Evolutionary conservation across 1,140 invertebrate species (phyloP).

Genomic region (Wasmannia auropunctata): DNA sequence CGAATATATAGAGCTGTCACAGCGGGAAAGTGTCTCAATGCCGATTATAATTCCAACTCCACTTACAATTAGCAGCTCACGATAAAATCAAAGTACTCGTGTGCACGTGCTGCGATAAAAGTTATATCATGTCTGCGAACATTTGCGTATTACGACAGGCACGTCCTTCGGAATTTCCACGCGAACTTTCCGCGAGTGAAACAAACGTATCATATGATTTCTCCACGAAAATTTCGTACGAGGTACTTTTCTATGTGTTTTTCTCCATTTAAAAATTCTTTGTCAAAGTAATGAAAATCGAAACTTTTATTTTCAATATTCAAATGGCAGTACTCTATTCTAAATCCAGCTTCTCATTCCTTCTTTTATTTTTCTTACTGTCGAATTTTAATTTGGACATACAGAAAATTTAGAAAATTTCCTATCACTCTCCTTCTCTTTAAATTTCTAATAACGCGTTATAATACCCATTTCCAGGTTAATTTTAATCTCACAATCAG

Average conservation of each 20-base stretch:
- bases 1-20: neutral
- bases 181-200: neutral
- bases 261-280: neutral
- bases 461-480: no score
- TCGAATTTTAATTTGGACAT: neutral
- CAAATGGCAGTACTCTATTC: neutral
- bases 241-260: neutral
- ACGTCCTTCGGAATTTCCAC: slow-evolving; percentile 21
- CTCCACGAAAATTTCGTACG: neutral
- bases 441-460: neutral
- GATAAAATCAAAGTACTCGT: slow-evolving; percentile 11
- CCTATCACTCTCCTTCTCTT: neutral
- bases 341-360: neutral
- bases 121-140: slow-evolving; percentile 7
- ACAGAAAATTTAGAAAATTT: slow-evolving; percentile 21
- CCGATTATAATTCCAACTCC: slow-evolving; percentile 2
- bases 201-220: neutral
- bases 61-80: neutral
- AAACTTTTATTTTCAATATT: neutral
- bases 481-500: no score
- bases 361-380: neutral
- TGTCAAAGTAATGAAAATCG: neutral
- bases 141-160: slow-evolving; percentile 2
- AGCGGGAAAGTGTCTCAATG: neutral
- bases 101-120: slow-evolving; percentile 5